phyloP scores from a whole-genome alignment of 2,113 vertebrate genomes.

The Redunca redunca region DNA sequence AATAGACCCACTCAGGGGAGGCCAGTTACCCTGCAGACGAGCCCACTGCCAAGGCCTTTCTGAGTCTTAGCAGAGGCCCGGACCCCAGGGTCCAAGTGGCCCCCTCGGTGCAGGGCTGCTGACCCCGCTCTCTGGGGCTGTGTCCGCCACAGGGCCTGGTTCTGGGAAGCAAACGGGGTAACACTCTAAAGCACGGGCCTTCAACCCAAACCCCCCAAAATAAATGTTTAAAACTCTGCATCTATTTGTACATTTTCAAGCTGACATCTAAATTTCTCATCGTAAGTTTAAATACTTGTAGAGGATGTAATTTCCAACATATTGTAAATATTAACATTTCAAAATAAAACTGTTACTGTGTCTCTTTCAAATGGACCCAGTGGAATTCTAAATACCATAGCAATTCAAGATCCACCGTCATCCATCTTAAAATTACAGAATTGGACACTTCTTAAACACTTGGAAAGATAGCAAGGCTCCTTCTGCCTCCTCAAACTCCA shows the following conservation, averaged over 20 bases:
- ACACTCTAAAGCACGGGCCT: neutral
- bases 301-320: slow-evolving; percentile 68
- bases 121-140: neutral
- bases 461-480: neutral
- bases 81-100: neutral
- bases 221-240: slow-evolving; percentile 32
- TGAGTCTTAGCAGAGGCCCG: neutral
- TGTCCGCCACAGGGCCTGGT: neutral
- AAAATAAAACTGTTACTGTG: slow-evolving; percentile 69
- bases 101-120: neutral
- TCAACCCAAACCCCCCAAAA: neutral
- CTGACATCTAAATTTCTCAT: slow-evolving; percentile 54
- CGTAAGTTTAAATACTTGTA: slow-evolving; percentile 54
- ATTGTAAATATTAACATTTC: slow-evolving; percentile 73
- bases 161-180: neutral
- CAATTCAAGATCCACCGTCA: neutral
- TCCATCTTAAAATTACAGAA: slow-evolving; percentile 32
- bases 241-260: slow-evolving; percentile 39
- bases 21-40: neutral
- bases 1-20: neutral
- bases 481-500: neutral
- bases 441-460: neutral
- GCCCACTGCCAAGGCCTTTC: neutral
- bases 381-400: slow-evolving; percentile 56
- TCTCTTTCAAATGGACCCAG: slow-evolving; percentile 64